phyloP scores from a whole-genome alignment of 1,140 invertebrate genomes.

The Drosophila elegans region DNA sequence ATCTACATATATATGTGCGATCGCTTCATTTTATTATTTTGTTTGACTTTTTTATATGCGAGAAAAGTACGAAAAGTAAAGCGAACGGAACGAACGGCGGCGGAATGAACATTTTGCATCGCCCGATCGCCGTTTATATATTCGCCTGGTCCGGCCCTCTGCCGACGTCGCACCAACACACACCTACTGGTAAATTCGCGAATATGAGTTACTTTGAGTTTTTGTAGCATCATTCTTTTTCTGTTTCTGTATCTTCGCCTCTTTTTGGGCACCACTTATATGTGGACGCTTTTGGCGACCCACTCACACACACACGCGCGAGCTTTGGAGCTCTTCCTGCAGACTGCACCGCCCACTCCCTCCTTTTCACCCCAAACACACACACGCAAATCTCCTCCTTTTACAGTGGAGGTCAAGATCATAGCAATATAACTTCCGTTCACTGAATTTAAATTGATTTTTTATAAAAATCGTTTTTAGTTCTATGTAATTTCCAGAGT shows the following conservation, averaged over 20 bases:
- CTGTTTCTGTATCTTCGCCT: conserved; percentile 57
- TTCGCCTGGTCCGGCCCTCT: conserved; percentile 49
- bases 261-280: conserved; percentile 37
- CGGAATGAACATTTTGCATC: conserved; percentile 80
- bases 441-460: too few relatives aligned
- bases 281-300: conserved; percentile 48
- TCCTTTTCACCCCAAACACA: background rate
- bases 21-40: conserved; percentile 82
- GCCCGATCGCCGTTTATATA: conserved; percentile 78
- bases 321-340: conserved; percentile 54
- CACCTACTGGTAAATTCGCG: conserved; percentile 2
- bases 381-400: conserved; percentile 2
- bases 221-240: conserved; percentile 52
- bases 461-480: too few relatives aligned
- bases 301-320: conserved; percentile 42
- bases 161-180: conserved; percentile 33
- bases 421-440: background rate
- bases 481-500: too few relatives aligned
- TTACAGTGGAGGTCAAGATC: background rate
- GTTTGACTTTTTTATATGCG: conserved; percentile 76
- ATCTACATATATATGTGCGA: conserved; percentile 33
- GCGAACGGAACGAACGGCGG: conserved; percentile 64
- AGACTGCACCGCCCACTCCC: conserved; percentile 56
- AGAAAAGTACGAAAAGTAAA: conserved; percentile 56
- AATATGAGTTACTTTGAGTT: conserved; percentile 69